Base-by-base conservation (phyloP, 1,140 invertebrate genomes). In the Propsilocerus akamusi region DNA sequence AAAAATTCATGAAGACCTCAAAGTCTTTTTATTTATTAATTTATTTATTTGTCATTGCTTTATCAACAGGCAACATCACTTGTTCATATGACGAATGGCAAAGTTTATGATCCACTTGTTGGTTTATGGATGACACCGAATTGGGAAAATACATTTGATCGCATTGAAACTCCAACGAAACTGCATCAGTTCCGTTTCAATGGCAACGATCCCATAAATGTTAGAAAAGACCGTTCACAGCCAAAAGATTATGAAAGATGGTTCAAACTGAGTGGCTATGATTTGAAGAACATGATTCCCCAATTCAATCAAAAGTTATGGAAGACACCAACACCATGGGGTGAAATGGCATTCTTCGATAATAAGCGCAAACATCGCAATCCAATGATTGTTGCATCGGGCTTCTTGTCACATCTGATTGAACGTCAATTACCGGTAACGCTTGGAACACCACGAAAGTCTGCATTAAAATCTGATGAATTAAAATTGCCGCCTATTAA, bases 81-180 rank as follows among this genome's bases (percentile, higher is more conserved):
- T 49, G 85, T 96, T 1, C 87, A 94, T 57, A 90, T 95, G 86
- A 78, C 80, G 14, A 82, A 86, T 59, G 85, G 85, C 6, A 80
- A 91, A 68, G 86, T 96, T 7, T 97, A 97, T 59, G 92, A 97
- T 69, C 88, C 92, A 5, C 65, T 93, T 32, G 91, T 93, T 58
- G 92, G 91, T 1, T 86, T 93, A 58, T 96, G 86, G 86, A 85
- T 95, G 77, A 86, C 87, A 25, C 92, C 93, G 0, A 73, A 90
- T 37, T 95, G 90, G 84, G 80, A 88, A 58, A 78, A 82, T 49
- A 77, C 91, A 2, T 68, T 87, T 5, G 78, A 86, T 54, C 72
- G 80, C 51, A 73, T 90, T 23, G 73, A 82, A 25, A 83, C 75
- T 14, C 86, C 87, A 0, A 84, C 83, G 1, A 77, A 85, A 48